Evolutionary conservation across 1,140 invertebrate genomes (phyloP), one percentile per base, ranked within the genome.

Genomic region (Prorops nasuta): DNA sequence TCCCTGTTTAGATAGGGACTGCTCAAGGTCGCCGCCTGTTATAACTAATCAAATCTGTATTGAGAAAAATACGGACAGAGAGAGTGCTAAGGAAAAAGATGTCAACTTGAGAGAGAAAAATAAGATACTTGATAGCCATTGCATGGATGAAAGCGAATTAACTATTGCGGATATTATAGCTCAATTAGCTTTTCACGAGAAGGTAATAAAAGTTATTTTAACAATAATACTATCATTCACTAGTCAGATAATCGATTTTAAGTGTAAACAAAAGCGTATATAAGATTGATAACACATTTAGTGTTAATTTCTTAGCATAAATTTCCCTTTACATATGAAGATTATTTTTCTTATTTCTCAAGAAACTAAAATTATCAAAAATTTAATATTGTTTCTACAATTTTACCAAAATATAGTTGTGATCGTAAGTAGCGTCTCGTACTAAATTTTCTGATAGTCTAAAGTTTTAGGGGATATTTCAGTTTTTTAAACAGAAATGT

Each of bases 141-240:
- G 60, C 12, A 56, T 59, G 9, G 21, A 63, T 28, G 31, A 74
- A 51, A 28, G 34, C 45, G 73, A 71, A 24, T 67, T 69, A 51
- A 76, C 72, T 3, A 62, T 76, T 34, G 64, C 66, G 12, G 72
- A 72, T 49, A 65, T 76, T 24, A 66, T 78, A 18, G 58, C 54
- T 12, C 63, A 74, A 35, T 54, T 76, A 48, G 75, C 68, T 24
- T 78, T 75, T 56, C 74, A 76, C 44, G 72, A 78, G 49, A 76
- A 78, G 70, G 75, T 73, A 53, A 46, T 47, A 41, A 1, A 41
- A 17, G 41, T 34, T 44, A 21, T n/a, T 31, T 38, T 17, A 36
- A 42, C 15, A 40, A 22, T 22, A 47, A 14, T 31, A 38, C 47
- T 46, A 20, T 44, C 18, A 40, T 32, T 34, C n/a, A 37, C 14